Percentiles rank a stretch among this genome's conserved stretches.
These are phyloP conservation scores for Meriones psammophilus DNA, from an alignment of 2,797 vertebrate species.

Conservation along the genomic window DNA sequence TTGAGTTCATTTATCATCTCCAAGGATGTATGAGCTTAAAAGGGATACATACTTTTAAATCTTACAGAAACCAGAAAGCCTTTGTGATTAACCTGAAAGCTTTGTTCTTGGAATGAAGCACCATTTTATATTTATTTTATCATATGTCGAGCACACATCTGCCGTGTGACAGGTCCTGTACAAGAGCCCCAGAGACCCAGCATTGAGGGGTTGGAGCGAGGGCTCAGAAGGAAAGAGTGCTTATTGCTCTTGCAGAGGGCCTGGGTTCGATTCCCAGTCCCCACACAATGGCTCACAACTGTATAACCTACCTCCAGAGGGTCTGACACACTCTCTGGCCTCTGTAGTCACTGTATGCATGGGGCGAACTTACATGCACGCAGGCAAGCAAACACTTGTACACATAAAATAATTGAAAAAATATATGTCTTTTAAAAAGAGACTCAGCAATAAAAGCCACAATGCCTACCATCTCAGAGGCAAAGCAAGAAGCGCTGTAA, in stretches of 20 bases:
- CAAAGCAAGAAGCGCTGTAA: background rate
- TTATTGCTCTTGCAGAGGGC: background rate
- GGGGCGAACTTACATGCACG: background rate
- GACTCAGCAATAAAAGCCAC: background rate
- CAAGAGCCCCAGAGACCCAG: background rate
- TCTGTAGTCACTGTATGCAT: background rate
- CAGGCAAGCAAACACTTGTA: background rate
- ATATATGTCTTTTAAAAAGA: background rate
- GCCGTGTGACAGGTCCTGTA: background rate
- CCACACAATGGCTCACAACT: background rate
- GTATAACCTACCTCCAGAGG: background rate
- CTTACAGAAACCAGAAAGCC: background rate
- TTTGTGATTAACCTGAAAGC: conserved; percentile 14
- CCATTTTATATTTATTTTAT: background rate
- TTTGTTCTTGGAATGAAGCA: conserved; percentile 21
- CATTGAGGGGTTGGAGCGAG: background rate
- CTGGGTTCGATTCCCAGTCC: background rate
- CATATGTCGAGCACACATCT: background rate
- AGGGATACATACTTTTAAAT: conserved; percentile 35
- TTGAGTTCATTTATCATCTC: conserved; percentile 5
- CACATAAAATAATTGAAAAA: background rate
- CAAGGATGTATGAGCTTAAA: background rate
- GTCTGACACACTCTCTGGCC: background rate
- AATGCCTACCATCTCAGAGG: background rate
- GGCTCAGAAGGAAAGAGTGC: background rate